Evolutionary conservation across 2,888 invertebrate genomes (phyloP).

Genomic region (Desoria tigrina): DNA sequence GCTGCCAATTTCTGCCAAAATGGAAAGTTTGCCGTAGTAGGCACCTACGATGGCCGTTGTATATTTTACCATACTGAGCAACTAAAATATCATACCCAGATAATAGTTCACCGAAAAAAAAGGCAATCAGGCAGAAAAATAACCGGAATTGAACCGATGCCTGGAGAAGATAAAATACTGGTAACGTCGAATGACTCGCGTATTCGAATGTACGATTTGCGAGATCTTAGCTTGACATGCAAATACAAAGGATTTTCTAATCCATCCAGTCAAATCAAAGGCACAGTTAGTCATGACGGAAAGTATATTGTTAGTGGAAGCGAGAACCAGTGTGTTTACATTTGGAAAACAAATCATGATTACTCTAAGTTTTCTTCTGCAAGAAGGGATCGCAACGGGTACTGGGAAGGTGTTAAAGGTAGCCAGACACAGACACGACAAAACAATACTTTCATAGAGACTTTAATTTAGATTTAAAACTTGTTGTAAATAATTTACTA

Average conservation of each 20-base stretch:
- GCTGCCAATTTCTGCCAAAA: constrained; percentile 87
- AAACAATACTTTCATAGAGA: not conserved
- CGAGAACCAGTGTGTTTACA: constrained; percentile 95
- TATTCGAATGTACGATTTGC: constrained; percentile 89
- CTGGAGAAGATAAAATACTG: constrained; percentile 84
- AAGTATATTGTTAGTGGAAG: constrained; percentile 97
- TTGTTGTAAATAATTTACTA: too few relatives aligned
- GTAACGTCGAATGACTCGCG: constrained; percentile 98
- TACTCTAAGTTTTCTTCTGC: constrained; percentile 91
- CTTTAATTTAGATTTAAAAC: too few relatives aligned
- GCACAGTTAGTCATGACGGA: constrained; percentile 85
- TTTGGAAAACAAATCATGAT: constrained; percentile 95
- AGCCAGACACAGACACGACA: constrained; percentile 13
- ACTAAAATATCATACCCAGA: constrained; percentile 95
- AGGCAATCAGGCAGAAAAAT: constrained; percentile 94
- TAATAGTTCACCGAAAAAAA: constrained; percentile 91
- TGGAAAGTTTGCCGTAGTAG: constrained; percentile 34
- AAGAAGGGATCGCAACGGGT: constrained; percentile 90
- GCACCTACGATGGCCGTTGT: constrained; percentile 91
- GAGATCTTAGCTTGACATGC: constrained; percentile 91
- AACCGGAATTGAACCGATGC: constrained; percentile 96
- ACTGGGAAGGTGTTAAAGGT: constrained; percentile 92
- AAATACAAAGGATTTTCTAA: constrained; percentile 93
- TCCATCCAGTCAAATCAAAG: constrained; percentile 94
- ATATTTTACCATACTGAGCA: constrained; percentile 98